Base-by-base conservation (phyloP, 1,140 invertebrate species). In the Leptonema lineaticorne region DNA sequence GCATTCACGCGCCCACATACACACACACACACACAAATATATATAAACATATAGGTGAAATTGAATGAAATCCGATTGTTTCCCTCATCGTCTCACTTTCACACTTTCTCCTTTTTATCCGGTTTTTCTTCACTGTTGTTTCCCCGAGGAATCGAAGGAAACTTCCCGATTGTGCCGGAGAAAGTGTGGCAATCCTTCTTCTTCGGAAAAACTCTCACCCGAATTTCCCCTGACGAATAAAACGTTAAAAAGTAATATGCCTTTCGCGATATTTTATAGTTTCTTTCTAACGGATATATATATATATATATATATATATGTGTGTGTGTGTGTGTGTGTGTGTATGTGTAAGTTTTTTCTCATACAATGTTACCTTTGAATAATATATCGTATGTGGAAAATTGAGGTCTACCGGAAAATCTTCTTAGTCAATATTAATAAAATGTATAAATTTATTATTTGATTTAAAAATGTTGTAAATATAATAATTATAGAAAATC, bases 181-280 rank as follows among this genome's bases (percentile, higher is more conserved):
- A 53, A 53, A 53, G 50, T 53, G 27, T 53, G 27, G 20, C 27
- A 53, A 53, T 53, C 50, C 50, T 53, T 53, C 50, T 53, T 53
- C 50, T 53, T 53, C 50, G 50, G 22, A 16, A 53, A 53, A 53
- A 53, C 50, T 53, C 50, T 53, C 50, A 22, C 50, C 9, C 22
- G 22, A 53, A 53, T 53, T 53, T 53, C 50, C 50, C 50, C 24
- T 26, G 50, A 53, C 50, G 27, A 53, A 53, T 53, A 24, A 53
- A 53, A 53, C 27, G 22, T 24, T 26, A 53, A 53, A 53, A 53
- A 53, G 50, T 53, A n/a, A n/a, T 53, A 53, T 53, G 50, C 50
- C 11, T 22, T 24, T 24, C 50, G 22, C 50, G 27, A 26, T 24
- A 24, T 53, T n/a, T n/a, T n/a, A n/a, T n/a, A 33, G 5, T 6